phyloP scores from a whole-genome alignment of 2,113 vertebrate genomes.

The Dicrurus megarhynchus region DNA sequence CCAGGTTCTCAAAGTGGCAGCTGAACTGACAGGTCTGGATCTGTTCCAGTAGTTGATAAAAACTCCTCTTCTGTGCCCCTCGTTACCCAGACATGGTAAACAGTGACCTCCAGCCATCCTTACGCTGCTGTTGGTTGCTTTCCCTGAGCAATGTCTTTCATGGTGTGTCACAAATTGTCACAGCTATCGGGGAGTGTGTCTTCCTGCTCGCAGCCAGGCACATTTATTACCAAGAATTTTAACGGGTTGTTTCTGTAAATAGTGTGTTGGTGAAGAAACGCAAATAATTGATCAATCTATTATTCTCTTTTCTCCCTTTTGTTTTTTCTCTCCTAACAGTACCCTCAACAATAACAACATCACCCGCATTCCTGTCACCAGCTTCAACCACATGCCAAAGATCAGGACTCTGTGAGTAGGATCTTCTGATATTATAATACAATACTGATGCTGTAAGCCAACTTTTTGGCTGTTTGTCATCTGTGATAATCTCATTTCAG shows the following conservation, averaged over 20 bases:
- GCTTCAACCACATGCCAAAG: constrained; percentile 99
- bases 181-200: not conserved
- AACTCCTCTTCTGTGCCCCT: not conserved
- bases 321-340: constrained; percentile 64
- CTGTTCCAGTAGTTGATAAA: not conserved
- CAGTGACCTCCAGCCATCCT: not conserved
- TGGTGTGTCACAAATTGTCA: not conserved
- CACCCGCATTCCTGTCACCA: constrained; percentile 95
- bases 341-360: constrained; percentile 99
- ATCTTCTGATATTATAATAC: not conserved
- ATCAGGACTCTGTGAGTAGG: constrained; percentile 96
- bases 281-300: not conserved
- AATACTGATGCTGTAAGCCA: not conserved
- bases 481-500: not conserved
- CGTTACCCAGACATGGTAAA: not conserved
- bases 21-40: not conserved
- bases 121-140: not conserved
- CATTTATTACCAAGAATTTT: not conserved
- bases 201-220: not conserved
- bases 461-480: not conserved
- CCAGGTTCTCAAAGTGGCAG: not conserved
- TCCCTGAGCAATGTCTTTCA: not conserved
- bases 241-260: not conserved
- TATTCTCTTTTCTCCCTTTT: not conserved
- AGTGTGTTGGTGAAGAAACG: not conserved